phyloP scores from a whole-genome alignment of 2,113 vertebrate species.

The Hylia prasina region DNA sequence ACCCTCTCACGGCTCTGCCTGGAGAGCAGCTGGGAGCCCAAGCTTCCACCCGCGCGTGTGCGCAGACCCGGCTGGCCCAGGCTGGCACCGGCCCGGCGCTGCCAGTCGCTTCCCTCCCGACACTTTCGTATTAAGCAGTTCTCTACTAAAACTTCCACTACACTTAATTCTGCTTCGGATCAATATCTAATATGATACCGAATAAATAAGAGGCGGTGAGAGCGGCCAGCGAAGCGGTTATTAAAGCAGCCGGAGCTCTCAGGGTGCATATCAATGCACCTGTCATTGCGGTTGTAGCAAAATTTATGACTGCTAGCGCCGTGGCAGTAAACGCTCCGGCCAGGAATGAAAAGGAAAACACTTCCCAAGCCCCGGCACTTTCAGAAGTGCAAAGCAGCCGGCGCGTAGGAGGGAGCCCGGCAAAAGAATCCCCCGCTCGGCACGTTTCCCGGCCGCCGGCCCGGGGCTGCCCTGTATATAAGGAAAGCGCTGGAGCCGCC shows the following conservation, averaged over 20 bases:
- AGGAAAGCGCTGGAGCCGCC: background rate
- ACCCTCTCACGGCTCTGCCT: background rate
- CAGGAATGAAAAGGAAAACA: conserved; percentile 90
- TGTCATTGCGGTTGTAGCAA: conserved; percentile 93
- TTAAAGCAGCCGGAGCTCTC: conserved; percentile 82
- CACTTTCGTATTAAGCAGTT: conserved; percentile 11
- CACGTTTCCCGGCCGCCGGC: conserved; percentile 69
- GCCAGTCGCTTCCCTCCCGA: background rate
- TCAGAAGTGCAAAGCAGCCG: conserved; percentile 86
- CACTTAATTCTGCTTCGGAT: conserved; percentile 78
- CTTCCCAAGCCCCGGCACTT: conserved; percentile 79
- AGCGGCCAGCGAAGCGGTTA: conserved; percentile 81
- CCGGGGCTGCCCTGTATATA: conserved; percentile 76
- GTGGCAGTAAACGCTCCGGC: conserved; percentile 88
- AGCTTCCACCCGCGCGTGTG: background rate
- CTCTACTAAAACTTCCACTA: conserved; percentile 68
- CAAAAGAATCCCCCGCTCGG: conserved; percentile 87
- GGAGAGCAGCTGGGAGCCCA: background rate
- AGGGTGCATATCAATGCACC: conserved; percentile 98
- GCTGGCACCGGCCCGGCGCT: background rate
- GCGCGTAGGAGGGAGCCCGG: conserved; percentile 92
- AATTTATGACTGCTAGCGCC: conserved; percentile 94
- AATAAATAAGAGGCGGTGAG: conserved; percentile 79
- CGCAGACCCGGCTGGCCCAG: background rate
- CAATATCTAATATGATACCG: conserved; percentile 83